Conservation (phyloP, 1,140 invertebrate genomes). For the Monochamus saltuarius region DNA sequence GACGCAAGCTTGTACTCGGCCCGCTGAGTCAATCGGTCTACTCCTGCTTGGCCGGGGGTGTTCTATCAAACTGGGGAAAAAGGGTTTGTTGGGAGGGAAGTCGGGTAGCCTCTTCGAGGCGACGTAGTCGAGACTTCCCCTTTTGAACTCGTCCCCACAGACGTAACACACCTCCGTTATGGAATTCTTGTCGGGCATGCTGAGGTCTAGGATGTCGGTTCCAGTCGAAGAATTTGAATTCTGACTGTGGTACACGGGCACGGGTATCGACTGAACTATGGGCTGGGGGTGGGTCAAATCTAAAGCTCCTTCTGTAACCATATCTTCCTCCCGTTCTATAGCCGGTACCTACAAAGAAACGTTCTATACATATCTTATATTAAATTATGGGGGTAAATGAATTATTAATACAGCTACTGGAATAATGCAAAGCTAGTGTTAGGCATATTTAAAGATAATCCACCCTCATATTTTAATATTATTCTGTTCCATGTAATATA, state of each 20-base stretch:
- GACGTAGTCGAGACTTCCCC: constrained; percentile 71
- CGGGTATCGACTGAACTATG: constrained; percentile 32
- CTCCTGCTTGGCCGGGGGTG: constrained; percentile 80
- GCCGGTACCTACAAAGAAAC: constrained; percentile 18
- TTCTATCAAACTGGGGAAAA: constrained; percentile 81
- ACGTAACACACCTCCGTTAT: constrained; percentile 86
- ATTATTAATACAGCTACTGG: too few species aligned
- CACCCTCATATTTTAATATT: neutral
- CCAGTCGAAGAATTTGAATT: constrained; percentile 49
- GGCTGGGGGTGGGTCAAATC: constrained; percentile 60
- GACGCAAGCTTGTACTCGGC: constrained; percentile 75
- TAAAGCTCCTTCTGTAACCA: constrained; percentile 59
- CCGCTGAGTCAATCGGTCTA: constrained; percentile 79
- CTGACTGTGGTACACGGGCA: constrained; percentile 47
- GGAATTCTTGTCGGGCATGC: constrained; percentile 89
- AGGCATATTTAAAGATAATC: neutral
- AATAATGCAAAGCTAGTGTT: too few species aligned
- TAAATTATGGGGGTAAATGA: too few species aligned
- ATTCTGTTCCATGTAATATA: neutral
- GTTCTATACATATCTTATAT: too few species aligned
- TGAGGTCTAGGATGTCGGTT: constrained; percentile 80
- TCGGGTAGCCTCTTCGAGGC: constrained; percentile 60
- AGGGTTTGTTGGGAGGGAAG: constrained; percentile 59
- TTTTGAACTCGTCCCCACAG: constrained; percentile 82
- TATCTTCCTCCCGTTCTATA: constrained; percentile 26